Conservation (phyloP, 1,140 invertebrate species). For the Drosophila equinoxialis region DNA sequence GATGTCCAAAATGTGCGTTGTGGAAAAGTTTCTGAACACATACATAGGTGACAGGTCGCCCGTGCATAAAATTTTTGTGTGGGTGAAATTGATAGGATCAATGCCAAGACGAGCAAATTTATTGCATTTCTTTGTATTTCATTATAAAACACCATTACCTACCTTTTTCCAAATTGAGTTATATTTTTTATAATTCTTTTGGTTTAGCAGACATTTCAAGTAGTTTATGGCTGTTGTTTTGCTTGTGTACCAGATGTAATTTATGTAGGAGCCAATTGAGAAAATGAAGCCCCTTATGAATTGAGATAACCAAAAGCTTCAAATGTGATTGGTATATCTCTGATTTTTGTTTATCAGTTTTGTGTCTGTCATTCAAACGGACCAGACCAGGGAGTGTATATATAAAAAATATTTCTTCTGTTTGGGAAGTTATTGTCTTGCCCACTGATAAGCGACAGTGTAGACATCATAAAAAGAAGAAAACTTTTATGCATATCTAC, state of each 20-base stretch:
- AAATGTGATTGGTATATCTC: constrained; percentile 7
- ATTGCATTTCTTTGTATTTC: no score
- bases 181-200: neutral
- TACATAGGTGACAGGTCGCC: no score
- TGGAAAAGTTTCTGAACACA: no score
- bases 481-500: constrained; percentile 48
- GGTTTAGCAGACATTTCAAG: neutral
- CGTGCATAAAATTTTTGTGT: no score
- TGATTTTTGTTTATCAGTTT: constrained; percentile 8
- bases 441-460: constrained; percentile 57
- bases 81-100: no score
- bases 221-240: neutral
- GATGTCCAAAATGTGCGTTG: no score
- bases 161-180: neutral
- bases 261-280: neutral
- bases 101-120: no score
- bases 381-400: neutral
- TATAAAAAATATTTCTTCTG: constrained; percentile 1
- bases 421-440: constrained; percentile 28
- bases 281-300: neutral
- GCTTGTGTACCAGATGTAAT: neutral
- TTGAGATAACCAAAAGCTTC: neutral
- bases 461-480: constrained; percentile 71
- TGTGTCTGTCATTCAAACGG: constrained; percentile 3
- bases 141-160: neutral